Evolutionary conservation across 2,888 invertebrate genomes (phyloP), one percentile per base, ranked within the genome.

Genomic region (Protophormia terraenovae): DNA sequence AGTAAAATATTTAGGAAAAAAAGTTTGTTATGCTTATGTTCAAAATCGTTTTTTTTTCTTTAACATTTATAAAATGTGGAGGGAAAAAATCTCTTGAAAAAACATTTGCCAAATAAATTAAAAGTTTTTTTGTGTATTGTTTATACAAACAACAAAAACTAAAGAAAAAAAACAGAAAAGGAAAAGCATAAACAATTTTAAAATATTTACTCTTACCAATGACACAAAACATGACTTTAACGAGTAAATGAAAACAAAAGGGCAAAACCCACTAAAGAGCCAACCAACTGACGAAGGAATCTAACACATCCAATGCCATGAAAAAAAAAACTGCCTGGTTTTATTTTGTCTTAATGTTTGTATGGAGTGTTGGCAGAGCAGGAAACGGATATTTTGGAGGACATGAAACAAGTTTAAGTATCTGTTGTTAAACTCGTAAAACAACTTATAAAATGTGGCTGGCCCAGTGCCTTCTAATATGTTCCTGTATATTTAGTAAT

Each of bases 201-300:
- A 27, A 19, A 38, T 35, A 45, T 67, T 60, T 73, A 67, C 80
- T 81, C 50, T 69, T 72, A 24, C 78, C 82, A 79, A 64, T 85
- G 82, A 85, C 85, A 78, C 71, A 82, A 80, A 81, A 81, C 85
- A 85, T 24, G 71, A 79, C 32, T 69, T 79, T 62, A 79, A 85
- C 75, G 79, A 79, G 78, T 58, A 71, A 85, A 82, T 75, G 75
- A 79, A 82, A 85, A 78, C 38, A 75, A 79, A 81, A 81, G 66
- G 58, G 22, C 78, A 62, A 35, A 41, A 64, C 41, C 67, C 35
- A 62, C 58, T 55, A 58, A 16, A 8, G 38, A 10, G 29, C 12
- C 50, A 47, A 62, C 24, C 14, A 16, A 7, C 60, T 27, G 32
- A 50, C 35, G 3, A 35, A 64, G 29, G 32, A 38, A 41, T 22